A percentile compares a stretch with the other conserved stretches of the same genome.
These are phyloP conservation scores for Drosophila birchii DNA, from an alignment of 2,888 invertebrate genomes.

Conservation along the genomic window DNA sequence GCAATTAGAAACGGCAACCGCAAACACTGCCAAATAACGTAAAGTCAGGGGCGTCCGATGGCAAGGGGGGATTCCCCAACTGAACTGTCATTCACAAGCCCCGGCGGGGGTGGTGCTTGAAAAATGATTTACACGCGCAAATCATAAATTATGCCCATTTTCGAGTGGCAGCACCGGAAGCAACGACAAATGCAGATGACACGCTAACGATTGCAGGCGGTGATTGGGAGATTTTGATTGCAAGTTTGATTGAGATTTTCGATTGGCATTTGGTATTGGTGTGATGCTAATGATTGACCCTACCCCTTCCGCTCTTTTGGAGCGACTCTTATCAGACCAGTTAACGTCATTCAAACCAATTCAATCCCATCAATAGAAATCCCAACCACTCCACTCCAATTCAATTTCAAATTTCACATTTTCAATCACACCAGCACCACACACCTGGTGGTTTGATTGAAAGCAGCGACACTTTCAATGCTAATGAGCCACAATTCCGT, in stretches of 20 bases:
- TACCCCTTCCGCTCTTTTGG: neutral
- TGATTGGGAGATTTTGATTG: constrained; percentile 19
- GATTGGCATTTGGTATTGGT: constrained; percentile 20
- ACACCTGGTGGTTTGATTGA: constrained; percentile 45
- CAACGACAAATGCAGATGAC: constrained; percentile 71
- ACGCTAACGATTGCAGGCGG: constrained; percentile 18
- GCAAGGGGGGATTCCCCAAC: neutral
- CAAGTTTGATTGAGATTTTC: constrained; percentile 21
- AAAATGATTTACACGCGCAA: constrained; percentile 77
- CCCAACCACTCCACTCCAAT: constrained; percentile 22
- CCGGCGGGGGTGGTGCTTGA: constrained; percentile 57
- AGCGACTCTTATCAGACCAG: constrained; percentile 41
- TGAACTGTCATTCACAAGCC: constrained; percentile 59
- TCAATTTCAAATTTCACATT: constrained; percentile 44
- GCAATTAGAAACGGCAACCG: constrained; percentile 67
- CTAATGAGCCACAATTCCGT: constrained; percentile 48
- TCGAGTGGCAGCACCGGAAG: constrained; percentile 58
- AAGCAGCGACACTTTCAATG: constrained; percentile 54
- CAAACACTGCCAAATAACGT: constrained; percentile 61
- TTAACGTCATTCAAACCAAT: constrained; percentile 28
- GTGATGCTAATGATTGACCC: constrained; percentile 19
- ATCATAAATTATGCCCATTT: constrained; percentile 73
- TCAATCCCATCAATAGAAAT: constrained; percentile 10
- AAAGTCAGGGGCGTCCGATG: neutral
- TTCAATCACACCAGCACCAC: constrained; percentile 37